Percentiles rank a stretch among this genome's conserved stretches.
Evolutionary conservation across 2,797 vertebrate species (phyloP).

Genomic region (Crenichthys baileyi): DNA sequence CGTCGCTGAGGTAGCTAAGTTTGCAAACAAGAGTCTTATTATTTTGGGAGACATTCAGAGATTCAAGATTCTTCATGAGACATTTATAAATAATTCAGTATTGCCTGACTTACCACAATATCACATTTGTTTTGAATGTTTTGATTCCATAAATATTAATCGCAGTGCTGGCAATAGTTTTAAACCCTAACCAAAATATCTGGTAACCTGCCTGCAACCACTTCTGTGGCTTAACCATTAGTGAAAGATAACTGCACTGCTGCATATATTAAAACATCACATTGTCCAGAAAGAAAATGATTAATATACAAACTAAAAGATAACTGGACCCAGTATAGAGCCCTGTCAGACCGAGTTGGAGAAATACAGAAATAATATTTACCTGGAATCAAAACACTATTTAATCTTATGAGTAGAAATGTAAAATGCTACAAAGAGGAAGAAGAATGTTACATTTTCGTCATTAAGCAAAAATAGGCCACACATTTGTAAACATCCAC

Average conservation of each 20-base stretch:
- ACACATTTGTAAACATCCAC: no score
- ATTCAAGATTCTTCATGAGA: constrained; percentile 19
- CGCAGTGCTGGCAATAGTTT: not conserved
- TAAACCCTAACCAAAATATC: not conserved
- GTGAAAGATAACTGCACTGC: not conserved
- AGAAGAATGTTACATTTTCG: no score
- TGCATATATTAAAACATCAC: not conserved
- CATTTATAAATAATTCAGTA: not conserved
- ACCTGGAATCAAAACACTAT: no score
- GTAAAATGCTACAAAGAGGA: no score
- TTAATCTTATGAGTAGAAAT: no score
- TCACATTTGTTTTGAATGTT: constrained; percentile 19
- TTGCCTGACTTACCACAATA: not conserved
- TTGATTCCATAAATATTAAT: constrained; percentile 20
- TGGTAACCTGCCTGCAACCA: not conserved
- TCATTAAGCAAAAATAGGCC: no score
- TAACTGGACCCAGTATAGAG: no score
- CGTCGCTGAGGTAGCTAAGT: constrained; percentile 22
- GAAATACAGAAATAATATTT: no score
- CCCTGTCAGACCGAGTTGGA: no score
- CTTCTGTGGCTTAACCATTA: not conserved
- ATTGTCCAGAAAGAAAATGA: not conserved
- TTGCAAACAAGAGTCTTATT: constrained; percentile 44
- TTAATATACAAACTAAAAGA: no score
- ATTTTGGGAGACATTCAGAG: constrained; percentile 21